phyloP scores from a whole-genome alignment of 2,888 invertebrate species.

The Drosophila nigritarsus region DNA sequence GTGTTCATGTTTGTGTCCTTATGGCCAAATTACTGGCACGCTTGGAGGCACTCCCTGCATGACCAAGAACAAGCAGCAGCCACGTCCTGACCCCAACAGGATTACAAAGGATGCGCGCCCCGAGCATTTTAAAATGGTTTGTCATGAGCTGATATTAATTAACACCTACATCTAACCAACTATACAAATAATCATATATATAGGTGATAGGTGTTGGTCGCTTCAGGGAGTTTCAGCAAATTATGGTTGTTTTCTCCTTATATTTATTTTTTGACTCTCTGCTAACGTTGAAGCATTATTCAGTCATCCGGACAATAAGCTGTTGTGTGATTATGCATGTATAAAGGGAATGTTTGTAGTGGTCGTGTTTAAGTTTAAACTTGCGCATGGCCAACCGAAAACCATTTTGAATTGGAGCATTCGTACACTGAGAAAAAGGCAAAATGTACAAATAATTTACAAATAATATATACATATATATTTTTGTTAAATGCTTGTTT shows the following conservation, averaged over 20 bases:
- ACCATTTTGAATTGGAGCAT: neutral
- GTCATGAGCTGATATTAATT: slow-evolving; percentile 40
- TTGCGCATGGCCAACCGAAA: neutral
- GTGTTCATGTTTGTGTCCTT: slow-evolving; percentile 37
- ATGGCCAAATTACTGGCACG: slow-evolving; percentile 52
- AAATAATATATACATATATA: neutral
- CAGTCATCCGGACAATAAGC: slow-evolving; percentile 32
- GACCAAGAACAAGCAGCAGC: slow-evolving; percentile 2
- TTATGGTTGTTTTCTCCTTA: slow-evolving; percentile 12
- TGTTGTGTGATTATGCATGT: slow-evolving; percentile 6
- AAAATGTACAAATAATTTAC: neutral
- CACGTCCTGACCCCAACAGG: neutral
- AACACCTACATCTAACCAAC: slow-evolving; percentile 23
- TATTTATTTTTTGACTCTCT: neutral
- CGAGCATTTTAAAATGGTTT: slow-evolving; percentile 22
- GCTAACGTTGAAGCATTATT: slow-evolving; percentile 27
- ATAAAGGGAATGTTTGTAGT: neutral
- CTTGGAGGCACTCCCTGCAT: neutral
- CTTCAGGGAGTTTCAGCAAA: slow-evolving; percentile 17
- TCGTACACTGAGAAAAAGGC: neutral
- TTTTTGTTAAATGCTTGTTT: neutral
- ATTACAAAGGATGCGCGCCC: slow-evolving; percentile 28
- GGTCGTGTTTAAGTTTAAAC: neutral
- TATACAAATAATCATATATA: slow-evolving; percentile 14
- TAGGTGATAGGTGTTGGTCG: slow-evolving; percentile 16